Evolutionary conservation across 2,888 invertebrate genomes (phyloP), one percentile per base, ranked within the genome.

Genomic region (Acleris literana): DNA sequence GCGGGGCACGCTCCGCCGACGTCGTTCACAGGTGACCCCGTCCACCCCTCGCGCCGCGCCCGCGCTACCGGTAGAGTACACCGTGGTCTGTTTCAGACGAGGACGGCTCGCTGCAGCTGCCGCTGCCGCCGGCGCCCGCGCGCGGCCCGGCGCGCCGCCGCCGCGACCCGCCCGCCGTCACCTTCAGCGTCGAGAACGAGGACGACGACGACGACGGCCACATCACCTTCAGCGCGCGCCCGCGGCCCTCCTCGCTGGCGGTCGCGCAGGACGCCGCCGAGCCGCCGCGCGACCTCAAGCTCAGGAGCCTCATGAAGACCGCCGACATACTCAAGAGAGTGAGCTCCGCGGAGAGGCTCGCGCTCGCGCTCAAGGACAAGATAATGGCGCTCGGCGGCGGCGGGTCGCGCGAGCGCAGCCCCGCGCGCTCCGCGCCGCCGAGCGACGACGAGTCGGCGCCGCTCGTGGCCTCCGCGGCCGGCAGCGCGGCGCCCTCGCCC

Each of bases 381-480:
- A 81, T 93, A 17, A 73, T 89, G 81, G 70, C 83, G 48, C 83
- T 86, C 68, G 82, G 83, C 51, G 79, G 80, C 58, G 82, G 82
- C 9, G 33, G 33, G 33, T 87, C 87, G n/a, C 86, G 86, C 49
- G 90, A 89, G 25, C 86, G 88, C 72, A 89, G 85, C 72, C 89
- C 88, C 65, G 70, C 78, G 68, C 85, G 84, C 69, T 84, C 83
- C 62, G 86, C 85, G 54, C 71, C 80, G 49, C 83, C 85, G 69
- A 93, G 94, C 80, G 95, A 95, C 79, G 95, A 95, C 80, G 96
- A 96, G 78, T 94, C 94, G 72, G 95, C 95, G 2, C 95, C 95
- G 64, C 90, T 96, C 68, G 95, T 96, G 7, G 93, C 93, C 71
- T 92, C 93, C 9, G 88, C 90, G 69, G 74, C 86, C 56, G 49